These are phyloP conservation scores for Diploptera punctata DNA, from an alignment of 2,888 invertebrate genomes.

Conservation along the genomic window DNA sequence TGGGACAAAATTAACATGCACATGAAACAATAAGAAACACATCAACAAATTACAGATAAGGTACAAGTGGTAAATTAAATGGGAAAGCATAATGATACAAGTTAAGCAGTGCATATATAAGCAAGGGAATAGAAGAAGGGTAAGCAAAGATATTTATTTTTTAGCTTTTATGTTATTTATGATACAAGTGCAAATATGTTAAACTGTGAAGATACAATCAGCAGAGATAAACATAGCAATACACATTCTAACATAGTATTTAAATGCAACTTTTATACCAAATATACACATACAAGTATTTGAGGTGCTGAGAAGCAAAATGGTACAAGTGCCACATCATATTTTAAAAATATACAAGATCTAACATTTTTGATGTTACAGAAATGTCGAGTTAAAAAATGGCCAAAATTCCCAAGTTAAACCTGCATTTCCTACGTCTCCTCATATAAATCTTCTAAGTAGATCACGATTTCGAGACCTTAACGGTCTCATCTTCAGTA, in stretches of 20 bases:
- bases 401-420: too few species aligned
- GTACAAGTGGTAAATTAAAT: background rate
- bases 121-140: background rate
- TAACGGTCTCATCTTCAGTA: too few species aligned
- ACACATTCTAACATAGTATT: constrained; percentile 13
- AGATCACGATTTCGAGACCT: too few species aligned
- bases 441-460: too few species aligned
- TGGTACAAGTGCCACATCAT: too few species aligned
- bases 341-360: too few species aligned
- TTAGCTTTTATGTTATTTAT: background rate
- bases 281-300: background rate
- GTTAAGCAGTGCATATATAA: constrained; percentile 11
- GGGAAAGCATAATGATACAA: background rate
- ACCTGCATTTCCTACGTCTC: too few species aligned
- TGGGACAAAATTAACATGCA: constrained; percentile 42
- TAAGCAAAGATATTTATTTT: background rate
- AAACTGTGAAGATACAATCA: background rate
- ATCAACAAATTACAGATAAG: constrained; percentile 1
- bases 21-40: constrained; percentile 23
- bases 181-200: constrained; percentile 22
- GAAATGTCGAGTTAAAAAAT: too few species aligned
- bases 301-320: too few species aligned
- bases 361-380: too few species aligned
- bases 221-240: background rate
- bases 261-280: background rate